Evolutionary conservation across 2,888 invertebrate species (phyloP).

Genomic region (Chalcosyrphus nemorum): DNA sequence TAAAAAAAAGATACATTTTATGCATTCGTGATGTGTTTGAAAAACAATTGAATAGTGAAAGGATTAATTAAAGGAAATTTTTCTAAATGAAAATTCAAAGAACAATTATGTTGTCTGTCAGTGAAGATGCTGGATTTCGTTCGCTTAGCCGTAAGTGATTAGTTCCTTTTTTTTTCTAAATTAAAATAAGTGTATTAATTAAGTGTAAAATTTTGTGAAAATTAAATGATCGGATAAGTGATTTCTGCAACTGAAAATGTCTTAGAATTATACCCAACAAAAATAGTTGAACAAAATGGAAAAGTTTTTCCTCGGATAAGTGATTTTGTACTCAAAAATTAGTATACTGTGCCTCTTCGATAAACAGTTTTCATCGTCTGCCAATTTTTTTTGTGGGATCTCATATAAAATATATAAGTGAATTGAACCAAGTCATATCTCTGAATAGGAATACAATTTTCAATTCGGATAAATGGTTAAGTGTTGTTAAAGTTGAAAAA

Average conservation of each 20-base stretch:
- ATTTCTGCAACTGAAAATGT: too few relatives aligned
- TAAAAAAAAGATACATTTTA: slow-evolving; percentile 32
- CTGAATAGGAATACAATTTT: too few relatives aligned
- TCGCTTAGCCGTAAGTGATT: slow-evolving; percentile 82
- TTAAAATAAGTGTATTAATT: background rate
- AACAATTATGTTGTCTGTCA: slow-evolving; percentile 80
- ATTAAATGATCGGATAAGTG: too few relatives aligned
- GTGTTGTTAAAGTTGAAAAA: too few relatives aligned
- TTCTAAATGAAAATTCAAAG: slow-evolving; percentile 58
- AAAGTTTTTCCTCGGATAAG: background rate
- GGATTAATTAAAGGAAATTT: slow-evolving; percentile 38
- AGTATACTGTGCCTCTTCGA: too few relatives aligned
- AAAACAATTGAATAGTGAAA: slow-evolving; percentile 32
- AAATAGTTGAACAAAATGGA: background rate
- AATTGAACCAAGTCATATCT: too few relatives aligned
- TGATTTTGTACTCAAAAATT: too few relatives aligned
- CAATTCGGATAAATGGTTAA: too few relatives aligned
- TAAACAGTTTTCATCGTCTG: too few relatives aligned
- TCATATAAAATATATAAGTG: too few relatives aligned
- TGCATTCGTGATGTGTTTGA: slow-evolving; percentile 42
- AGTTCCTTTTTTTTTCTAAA: background rate
- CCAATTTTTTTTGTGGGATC: too few relatives aligned
- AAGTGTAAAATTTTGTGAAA: background rate
- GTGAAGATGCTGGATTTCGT: slow-evolving; percentile 83
- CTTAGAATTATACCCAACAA: too few relatives aligned